phyloP scores from a whole-genome alignment of 1,140 invertebrate genomes.

The Archivesica marissinica region DNA sequence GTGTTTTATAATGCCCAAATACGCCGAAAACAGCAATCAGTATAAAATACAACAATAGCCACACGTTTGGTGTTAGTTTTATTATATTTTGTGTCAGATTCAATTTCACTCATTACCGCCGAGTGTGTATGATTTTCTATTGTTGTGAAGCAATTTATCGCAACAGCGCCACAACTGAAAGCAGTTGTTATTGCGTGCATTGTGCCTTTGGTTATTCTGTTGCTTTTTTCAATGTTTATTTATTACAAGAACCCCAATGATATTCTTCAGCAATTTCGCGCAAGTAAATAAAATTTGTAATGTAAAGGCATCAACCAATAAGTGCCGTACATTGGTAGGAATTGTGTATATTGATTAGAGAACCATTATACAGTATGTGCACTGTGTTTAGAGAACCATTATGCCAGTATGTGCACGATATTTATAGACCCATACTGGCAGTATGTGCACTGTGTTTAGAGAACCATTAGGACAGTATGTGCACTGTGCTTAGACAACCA shows the following conservation, averaged over 20 bases:
- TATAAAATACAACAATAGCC: conserved; percentile 26
- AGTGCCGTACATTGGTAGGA: no score
- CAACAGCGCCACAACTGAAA: conserved; percentile 9
- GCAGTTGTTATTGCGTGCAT: conserved; percentile 6
- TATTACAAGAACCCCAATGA: not conserved
- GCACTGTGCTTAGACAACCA: no score
- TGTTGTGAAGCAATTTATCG: conserved; percentile 32
- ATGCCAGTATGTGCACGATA: no score
- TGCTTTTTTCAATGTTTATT: conserved; percentile 34
- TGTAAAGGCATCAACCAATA: no score
- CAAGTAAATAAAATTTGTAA: conserved; percentile 19
- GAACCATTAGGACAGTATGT: no score
- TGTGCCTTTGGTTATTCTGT: conserved; percentile 13
- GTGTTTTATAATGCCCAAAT: conserved; percentile 41
- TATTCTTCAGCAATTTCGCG: not conserved
- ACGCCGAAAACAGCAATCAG: conserved; percentile 21
- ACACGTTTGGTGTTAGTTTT: conserved; percentile 38
- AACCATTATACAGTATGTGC: no score
- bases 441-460: no score
- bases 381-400: no score
- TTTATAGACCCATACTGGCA: no score
- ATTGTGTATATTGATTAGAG: no score
- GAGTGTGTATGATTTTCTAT: conserved; percentile 28
- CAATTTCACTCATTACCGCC: conserved; percentile 21
- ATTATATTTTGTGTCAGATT: conserved; percentile 47